phyloP scores from a whole-genome alignment of 2,113 vertebrate genomes.

The Gulo gulo region DNA sequence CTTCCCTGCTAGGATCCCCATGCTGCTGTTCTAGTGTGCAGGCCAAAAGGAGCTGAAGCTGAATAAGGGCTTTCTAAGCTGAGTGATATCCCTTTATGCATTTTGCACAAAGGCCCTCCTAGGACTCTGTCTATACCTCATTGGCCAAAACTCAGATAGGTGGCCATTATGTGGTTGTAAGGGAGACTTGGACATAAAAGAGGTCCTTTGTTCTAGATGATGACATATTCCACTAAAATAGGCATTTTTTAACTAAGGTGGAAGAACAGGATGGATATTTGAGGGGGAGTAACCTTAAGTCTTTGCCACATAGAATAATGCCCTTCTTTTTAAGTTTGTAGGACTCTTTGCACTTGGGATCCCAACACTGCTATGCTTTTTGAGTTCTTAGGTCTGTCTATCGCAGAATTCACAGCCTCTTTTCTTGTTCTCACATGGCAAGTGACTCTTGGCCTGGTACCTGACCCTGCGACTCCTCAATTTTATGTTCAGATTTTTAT shows the following conservation, averaged over 20 bases:
- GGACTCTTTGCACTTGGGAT: not conserved
- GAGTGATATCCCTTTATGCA: not conserved
- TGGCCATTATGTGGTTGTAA: not conserved
- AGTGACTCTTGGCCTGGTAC: not conserved
- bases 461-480: not conserved
- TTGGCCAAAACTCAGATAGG: not conserved
- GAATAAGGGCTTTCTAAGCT: not conserved
- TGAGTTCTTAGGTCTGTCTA: not conserved
- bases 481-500: not conserved
- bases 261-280: not conserved
- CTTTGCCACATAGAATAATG: not conserved
- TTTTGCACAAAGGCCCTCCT: not conserved
- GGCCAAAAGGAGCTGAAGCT: not conserved
- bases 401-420: not conserved
- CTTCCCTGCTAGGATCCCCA: not conserved
- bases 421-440: not conserved
- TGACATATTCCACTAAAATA: not conserved
- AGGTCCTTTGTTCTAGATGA: slow-evolving; percentile 15
- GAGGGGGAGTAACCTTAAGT: not conserved
- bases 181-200: not conserved
- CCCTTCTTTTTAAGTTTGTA: not conserved
- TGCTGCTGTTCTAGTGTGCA: not conserved
- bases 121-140: not conserved
- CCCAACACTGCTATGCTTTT: not conserved
- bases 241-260: not conserved